A percentile compares a stretch with the other conserved stretches of the same genome.
Conservation (phyloP, 2,113 vertebrate species). For the Gopherus evgoodei region DNA sequence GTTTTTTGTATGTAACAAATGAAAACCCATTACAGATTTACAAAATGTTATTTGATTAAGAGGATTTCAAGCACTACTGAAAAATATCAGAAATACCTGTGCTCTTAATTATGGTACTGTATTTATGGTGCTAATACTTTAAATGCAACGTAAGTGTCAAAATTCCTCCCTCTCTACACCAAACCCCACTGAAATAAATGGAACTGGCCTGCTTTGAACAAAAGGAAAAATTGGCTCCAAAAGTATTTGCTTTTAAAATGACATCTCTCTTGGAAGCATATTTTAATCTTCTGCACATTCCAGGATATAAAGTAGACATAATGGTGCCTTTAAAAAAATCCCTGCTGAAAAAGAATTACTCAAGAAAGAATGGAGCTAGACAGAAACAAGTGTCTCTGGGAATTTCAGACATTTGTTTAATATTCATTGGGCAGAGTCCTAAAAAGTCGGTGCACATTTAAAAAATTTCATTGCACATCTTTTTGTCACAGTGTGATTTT, state of each 20-base stretch:
- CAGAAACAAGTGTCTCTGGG: neutral
- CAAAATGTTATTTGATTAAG: neutral
- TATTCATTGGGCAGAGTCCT: constrained; percentile 6
- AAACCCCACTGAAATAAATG: neutral
- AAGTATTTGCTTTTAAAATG: neutral
- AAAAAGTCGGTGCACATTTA: neutral
- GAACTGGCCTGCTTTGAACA: neutral
- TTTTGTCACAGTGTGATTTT: neutral
- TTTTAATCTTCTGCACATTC: neutral
- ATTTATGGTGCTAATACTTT: neutral
- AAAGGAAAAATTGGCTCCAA: neutral
- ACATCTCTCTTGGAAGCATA: neutral
- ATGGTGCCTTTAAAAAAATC: neutral
- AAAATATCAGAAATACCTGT: neutral
- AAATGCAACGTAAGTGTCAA: neutral
- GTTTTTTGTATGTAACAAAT: neutral
- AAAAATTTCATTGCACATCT: neutral
- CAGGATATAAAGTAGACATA: neutral
- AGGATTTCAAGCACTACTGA: neutral
- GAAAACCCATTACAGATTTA: neutral
- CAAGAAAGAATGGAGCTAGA: neutral
- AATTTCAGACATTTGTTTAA: constrained; percentile 13
- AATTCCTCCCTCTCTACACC: neutral
- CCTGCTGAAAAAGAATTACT: neutral
- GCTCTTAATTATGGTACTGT: neutral